Conservation (phyloP, 2,888 invertebrate genomes). For the Hyalella azteca region DNA sequence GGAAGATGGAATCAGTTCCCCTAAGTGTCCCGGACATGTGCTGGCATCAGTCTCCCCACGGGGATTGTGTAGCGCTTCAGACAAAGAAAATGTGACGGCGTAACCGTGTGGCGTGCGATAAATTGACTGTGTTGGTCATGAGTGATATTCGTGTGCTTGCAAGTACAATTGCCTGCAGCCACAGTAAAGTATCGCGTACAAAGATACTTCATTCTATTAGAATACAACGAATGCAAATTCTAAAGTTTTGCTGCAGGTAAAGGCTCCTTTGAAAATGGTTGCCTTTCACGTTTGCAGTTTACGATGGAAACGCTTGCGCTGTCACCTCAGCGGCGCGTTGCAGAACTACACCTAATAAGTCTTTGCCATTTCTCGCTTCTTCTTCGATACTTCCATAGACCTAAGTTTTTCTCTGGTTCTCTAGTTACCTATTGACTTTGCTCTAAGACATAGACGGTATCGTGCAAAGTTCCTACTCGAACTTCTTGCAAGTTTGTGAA, state of each 20-base stretch:
- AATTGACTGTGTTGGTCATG: too few relatives aligned
- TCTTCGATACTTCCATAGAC: slow-evolving; percentile 8
- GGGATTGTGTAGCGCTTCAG: neutral
- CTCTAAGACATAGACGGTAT: slow-evolving; percentile 10
- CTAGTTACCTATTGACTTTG: slow-evolving; percentile 34
- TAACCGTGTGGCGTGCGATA: too few relatives aligned
- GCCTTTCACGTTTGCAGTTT: too few relatives aligned
- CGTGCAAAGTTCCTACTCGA: neutral
- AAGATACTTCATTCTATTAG: too few relatives aligned
- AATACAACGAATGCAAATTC: too few relatives aligned
- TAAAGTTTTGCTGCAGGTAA: too few relatives aligned
- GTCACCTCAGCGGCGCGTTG: neutral
- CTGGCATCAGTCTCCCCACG: neutral
- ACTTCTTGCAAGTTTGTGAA: too few relatives aligned
- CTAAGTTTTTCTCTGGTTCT: slow-evolving; percentile 33
- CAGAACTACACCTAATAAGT: slow-evolving; percentile 10
- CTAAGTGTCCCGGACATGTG: neutral
- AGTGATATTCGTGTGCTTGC: too few relatives aligned
- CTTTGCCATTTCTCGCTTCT: slow-evolving; percentile 30
- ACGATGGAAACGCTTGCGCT: too few relatives aligned
- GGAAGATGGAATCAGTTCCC: neutral
- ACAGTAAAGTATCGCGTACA: too few relatives aligned
- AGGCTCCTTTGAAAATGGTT: too few relatives aligned
- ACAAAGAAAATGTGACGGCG: slow-evolving; percentile 12
- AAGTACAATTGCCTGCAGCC: too few relatives aligned